Conservation (phyloP, 2,113 vertebrate genomes). For the Gracilinanus agilis region DNA sequence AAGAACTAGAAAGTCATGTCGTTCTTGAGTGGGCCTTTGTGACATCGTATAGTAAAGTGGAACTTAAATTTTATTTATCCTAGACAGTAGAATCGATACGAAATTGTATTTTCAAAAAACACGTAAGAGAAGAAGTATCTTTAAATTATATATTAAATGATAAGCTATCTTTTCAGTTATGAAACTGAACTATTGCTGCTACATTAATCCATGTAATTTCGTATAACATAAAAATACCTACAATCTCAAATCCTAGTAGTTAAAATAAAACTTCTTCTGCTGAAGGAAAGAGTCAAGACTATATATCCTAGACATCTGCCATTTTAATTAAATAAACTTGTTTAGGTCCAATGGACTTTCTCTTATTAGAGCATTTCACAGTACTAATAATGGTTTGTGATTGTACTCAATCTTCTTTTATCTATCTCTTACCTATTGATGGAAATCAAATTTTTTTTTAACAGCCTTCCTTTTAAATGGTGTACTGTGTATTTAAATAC, state of each 20-base stretch:
- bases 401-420: constrained; percentile 47
- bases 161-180: constrained; percentile 62
- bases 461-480: constrained; percentile 20
- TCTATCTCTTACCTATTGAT: constrained; percentile 46
- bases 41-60: neutral
- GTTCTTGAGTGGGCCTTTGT: neutral
- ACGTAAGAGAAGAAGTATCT: constrained; percentile 47
- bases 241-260: constrained; percentile 48
- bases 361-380: constrained; percentile 65
- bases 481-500: constrained; percentile 42
- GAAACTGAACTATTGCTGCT: constrained; percentile 68
- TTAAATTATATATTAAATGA: constrained; percentile 48
- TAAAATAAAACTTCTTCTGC: constrained; percentile 66
- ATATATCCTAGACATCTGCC: constrained; percentile 62
- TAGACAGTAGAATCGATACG: neutral
- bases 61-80: constrained; percentile 19
- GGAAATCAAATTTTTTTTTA: constrained; percentile 42
- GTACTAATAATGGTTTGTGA: constrained; percentile 24
- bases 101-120: constrained; percentile 53
- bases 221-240: constrained; percentile 51
- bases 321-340: constrained; percentile 76
- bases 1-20: neutral
- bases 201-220: constrained; percentile 59
- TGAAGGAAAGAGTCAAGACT: constrained; percentile 56
- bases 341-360: constrained; percentile 64